These are phyloP conservation scores for Parotocinclus haroldoi DNA, from an alignment of 2,797 vertebrate species.

Conservation along the genomic window DNA sequence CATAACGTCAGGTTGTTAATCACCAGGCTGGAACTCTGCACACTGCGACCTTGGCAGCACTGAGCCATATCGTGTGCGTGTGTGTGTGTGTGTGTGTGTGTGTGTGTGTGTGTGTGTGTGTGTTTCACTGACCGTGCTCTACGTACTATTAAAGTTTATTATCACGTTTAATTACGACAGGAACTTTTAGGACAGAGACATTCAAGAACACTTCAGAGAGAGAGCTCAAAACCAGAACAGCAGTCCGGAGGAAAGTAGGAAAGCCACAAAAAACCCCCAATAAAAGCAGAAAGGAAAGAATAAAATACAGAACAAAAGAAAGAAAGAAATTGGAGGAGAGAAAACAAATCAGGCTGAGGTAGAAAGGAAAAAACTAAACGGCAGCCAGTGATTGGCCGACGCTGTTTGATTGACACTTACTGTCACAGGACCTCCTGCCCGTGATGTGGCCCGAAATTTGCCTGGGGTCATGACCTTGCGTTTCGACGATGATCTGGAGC, in stretches of 20 bases:
- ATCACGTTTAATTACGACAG: neutral
- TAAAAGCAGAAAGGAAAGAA: no score
- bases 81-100: constrained; percentile 38
- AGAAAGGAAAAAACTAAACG: neutral
- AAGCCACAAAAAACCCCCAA: no score
- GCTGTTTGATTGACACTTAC: constrained; percentile 69
- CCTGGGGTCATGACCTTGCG: constrained; percentile 62
- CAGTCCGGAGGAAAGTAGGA: no score
- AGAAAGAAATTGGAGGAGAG: neutral
- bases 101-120: constrained; percentile 36
- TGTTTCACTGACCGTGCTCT: constrained; percentile 29
- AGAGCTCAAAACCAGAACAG: no score
- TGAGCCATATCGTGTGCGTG: constrained; percentile 22
- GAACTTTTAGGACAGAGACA: neutral
- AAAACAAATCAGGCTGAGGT: no score
- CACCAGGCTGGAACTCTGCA: constrained; percentile 59
- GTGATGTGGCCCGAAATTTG: constrained; percentile 84
- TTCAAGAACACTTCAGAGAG: neutral
- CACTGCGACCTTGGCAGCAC: constrained; percentile 60
- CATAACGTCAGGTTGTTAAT: constrained; percentile 74
- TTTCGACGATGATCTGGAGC: constrained; percentile 81
- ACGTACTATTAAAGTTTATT: constrained; percentile 12
- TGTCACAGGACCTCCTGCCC: constrained; percentile 86
- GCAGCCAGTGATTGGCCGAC: no score
- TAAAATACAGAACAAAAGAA: no score